Evolutionary conservation across 2,113 vertebrate species (phyloP), one percentile per base, ranked within the genome.

Genomic region (Actenoides hombroni): DNA sequence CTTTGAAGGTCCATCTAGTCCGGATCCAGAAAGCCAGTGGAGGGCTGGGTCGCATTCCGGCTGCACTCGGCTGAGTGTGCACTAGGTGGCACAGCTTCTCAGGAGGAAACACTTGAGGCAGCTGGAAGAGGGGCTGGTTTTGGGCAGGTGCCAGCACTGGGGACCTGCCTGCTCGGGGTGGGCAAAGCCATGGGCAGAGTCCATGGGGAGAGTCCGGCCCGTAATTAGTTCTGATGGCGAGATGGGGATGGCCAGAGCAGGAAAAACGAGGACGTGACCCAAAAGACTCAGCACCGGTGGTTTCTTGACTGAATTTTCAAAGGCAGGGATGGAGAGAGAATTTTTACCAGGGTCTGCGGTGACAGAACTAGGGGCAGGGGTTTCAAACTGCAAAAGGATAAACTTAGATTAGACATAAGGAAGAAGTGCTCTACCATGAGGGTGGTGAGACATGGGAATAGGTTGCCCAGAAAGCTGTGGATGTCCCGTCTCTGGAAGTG

Each of bases 71-170:
- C 76, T 17, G 31, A 42, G 56, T 0, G 69, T 48, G 83, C 92
- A 4, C 92, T 94, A 95, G 94, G 76, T 77, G 95, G 95, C 94
- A 92, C 15, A 17, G 61, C 59, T 54, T 79, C 79, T 88, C 90
- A 78, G 88, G 70, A 53, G 71, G 87, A 94, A 28, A 67, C 1
- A 3, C 46, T 28, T 2, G 63, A 12, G 19, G 61, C 37, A 46
- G 68, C 68, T 11, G 49, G 48, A 37, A 84, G 35, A 35, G 21
- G 33, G 7, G 13, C 10, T 17, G 56, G n/a, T 5, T 8, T 46
- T 3, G 68, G 63, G 31, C 16, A 26, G 24, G 10, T 54, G 33
- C 28, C 68, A 44, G 49, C 18, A 42, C 54, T 13, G 3, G 68
- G 59, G n/a, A 40, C 20, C 49, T 35, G n/a, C 10, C 29, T 6